Evolutionary conservation across 2,888 invertebrate genomes (phyloP), one percentile per base, ranked within the genome.

Genomic region (Nyleta sp.): DNA sequence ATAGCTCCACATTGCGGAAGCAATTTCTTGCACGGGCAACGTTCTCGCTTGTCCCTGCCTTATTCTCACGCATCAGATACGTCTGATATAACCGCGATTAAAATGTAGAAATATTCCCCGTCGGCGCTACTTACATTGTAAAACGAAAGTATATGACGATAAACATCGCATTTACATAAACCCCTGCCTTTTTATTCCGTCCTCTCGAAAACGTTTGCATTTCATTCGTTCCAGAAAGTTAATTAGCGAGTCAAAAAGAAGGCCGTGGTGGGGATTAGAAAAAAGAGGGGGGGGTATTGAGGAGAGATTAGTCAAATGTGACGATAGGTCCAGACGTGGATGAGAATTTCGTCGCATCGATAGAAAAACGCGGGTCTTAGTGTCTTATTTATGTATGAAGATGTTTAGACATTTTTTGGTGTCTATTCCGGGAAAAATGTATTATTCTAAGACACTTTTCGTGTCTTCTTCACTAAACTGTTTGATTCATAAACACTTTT

Each of bases 1-100:
- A 70, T 64, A 76, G 79, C 71, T 80, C 72, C 68, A 62, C 64
- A 81, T 82, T 70, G 76, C 82, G 82, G 82, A 83, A 83, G 82
- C 52, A 75, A 78, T 79, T 78, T 73, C 77, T 73, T 59, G 67
- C 72, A 67, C 74, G 79, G 71, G 67, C 72, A 76, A 81, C 79
- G 76, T 81, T 75, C 81, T 81, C 64, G 24, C 73, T 67, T 71
- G 73, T 70, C 67, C 50, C 74, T 80, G 70, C 59, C 40, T 71
- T 78, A 72, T 65, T 78, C 78, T 77, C 77, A 70, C 78, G 74
- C 76, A 70, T 77, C 57, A 53, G 64, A 72, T 65, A 62, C 15
- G 73, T 75, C 74, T 60, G 73, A 78, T 81, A 80, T 73, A 73
- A 78, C 73, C 70, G 73, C 57, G 71, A 81, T 77, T 75, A 81